Base-by-base conservation (phyloP, 2,797 vertebrate species). In the Pteropus rufus region DNA sequence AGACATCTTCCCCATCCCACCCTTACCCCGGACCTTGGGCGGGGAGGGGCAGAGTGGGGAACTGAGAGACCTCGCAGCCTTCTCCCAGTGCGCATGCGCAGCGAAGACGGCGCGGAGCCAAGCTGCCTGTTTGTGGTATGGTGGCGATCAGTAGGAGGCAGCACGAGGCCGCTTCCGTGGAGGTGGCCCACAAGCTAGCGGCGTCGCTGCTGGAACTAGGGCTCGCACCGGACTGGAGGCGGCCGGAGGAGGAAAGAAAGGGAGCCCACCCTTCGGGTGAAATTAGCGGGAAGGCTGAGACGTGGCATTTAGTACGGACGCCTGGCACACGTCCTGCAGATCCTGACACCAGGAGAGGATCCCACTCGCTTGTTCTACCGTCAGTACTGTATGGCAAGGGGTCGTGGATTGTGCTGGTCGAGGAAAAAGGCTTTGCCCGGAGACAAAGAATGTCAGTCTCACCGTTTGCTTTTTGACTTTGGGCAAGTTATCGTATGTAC, bases 21-120 rank as follows among this genome's bases (percentile, higher is more conserved):
- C 31, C 14, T 7, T 4, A 2, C 1, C 29, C 58, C 3, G 15
- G 19, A 34, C 10, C 44, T 15, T 2, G 16, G 5, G 29, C 18
- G 0, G 44, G 34, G 1, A 5, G 14, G 0, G 9, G 0, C 1
- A 10, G 24, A 3, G 2, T 0, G 9, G 0, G 41, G 36, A 16
- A 62, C 14, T 0, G 0, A 10, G 3, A 4, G 26, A 7, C 4
- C 10, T 0, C 0, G 16, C 2, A 4, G 10, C 29, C 36, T 29
- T 29, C 5, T 0, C 7, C 80, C 18, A 44, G 26, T 3, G 80
- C 41, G 49, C 93, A 64, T 60, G 96, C 26, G 46, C 81, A 5
- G 2, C 10, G 7, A 34, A 11, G 6, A 24, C 0, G 3, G 46
- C 3, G 0, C 52, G 0, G 39, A 10, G 29, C 14, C 3, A 0